Evolutionary conservation across 2,113 vertebrate genomes (phyloP), one percentile per base, ranked within the genome.

Genomic region (Arenaria interpres): DNA sequence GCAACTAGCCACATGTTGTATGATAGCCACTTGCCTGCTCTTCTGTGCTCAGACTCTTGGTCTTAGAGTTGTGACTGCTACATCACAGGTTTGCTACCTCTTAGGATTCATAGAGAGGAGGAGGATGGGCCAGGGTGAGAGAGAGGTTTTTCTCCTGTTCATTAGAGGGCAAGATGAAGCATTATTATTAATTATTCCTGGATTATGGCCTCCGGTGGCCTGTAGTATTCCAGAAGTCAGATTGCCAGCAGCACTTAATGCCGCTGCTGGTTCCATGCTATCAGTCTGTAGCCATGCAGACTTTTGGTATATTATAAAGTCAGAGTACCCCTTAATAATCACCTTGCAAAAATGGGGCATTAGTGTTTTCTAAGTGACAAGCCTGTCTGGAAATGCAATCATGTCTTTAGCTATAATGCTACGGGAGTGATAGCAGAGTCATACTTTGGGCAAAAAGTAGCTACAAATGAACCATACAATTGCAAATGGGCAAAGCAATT

Each of bases 331-430:
- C 68, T 94, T 96, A 93, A 94, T 97, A 97, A 96, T 73, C 63
- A 6, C 90, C 87, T 90, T 94, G 92, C 88, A 85, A 93, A 97
- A 95, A 84, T 88, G 85, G 63, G 89, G 74, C 89, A 95, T 97
- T 96, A 95, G 85, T 92, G 91, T 96, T 95, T 96, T 95, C 67
- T 69, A 89, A 97, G 60, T 92, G 94, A 97, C 92, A 92, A 95
- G 56, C 54, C 74, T 91, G 82, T 84, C 91, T 92, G 53, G 76
- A 91, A 96, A 92, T 59, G 53, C 88, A 95, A 85, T 94, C 3
- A 1, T 37, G 35, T 96, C 83, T 92, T 89, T 79, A 94, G 88
- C 71, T 92, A 9, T 93, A 97, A 80, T 79, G 90, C 79, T 85
- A 69, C 0, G 0, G 62, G 64, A 95, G 45, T 68, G 93, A 97